A percentile compares a stretch with the other conserved stretches of the same genome.
Conservation (phyloP, 2,888 invertebrate genomes). For the Lasioglossum lativentre region DNA sequence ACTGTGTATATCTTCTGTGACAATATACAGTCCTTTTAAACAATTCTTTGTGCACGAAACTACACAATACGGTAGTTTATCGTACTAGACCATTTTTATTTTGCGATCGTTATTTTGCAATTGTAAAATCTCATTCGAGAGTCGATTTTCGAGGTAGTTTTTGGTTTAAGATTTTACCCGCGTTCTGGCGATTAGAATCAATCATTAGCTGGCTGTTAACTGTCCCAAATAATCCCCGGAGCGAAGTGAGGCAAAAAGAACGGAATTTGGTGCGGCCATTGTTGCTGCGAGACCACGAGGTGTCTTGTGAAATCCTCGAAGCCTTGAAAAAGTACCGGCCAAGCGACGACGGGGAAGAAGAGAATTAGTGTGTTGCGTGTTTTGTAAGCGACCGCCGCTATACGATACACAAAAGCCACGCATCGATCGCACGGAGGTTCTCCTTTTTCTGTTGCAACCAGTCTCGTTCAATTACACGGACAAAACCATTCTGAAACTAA, state of each 20-base stretch:
- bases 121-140: too few relatives aligned
- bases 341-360: conserved; percentile 18
- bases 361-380: conserved; percentile 36
- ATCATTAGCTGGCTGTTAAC: background rate
- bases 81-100: too few relatives aligned
- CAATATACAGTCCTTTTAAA: too few relatives aligned
- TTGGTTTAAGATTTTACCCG: background rate
- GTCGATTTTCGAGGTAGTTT: too few relatives aligned
- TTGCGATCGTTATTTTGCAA: too few relatives aligned
- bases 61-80: too few relatives aligned
- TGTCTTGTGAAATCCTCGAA: conserved; percentile 38
- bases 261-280: background rate
- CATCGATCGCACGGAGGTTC: conserved; percentile 30
- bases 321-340: conserved; percentile 44
- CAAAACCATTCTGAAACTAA: too few relatives aligned
- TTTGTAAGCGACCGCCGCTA: conserved; percentile 43
- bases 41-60: too few relatives aligned
- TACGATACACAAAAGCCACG: background rate
- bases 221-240: conserved; percentile 40
- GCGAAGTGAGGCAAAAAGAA: conserved; percentile 18
- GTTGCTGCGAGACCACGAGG: background rate
- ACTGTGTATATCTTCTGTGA: too few relatives aligned
- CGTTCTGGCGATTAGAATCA: background rate
- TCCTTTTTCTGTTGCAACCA: background rate
- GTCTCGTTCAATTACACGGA: background rate